These are phyloP conservation scores for Norana najaformis DNA, from an alignment of 2,888 invertebrate genomes.

Conservation along the genomic window DNA sequence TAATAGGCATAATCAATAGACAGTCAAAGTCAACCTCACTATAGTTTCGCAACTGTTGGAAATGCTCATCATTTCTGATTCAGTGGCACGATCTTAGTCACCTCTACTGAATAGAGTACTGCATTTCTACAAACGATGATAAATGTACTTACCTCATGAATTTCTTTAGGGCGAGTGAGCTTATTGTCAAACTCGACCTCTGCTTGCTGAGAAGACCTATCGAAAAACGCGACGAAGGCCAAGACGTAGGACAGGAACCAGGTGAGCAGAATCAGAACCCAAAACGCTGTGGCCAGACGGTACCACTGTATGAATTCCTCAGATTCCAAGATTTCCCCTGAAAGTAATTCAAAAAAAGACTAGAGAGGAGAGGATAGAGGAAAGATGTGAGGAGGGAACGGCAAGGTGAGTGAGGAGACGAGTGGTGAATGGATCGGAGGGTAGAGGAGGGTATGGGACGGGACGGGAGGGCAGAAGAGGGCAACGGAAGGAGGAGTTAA, in stretches of 20 bases:
- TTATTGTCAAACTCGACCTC: not conserved
- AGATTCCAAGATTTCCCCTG: not conserved
- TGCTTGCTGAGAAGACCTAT: not conserved
- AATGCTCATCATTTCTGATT: constrained; percentile 19
- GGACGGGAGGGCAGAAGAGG: too few species aligned
- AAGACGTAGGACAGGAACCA: not conserved
- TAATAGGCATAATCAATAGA: constrained; percentile 26
- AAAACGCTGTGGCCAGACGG: constrained; percentile 5
- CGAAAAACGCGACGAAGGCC: not conserved
- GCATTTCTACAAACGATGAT: too few species aligned
- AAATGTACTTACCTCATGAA: not conserved
- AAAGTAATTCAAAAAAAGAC: not conserved
- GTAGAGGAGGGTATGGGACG: too few species aligned
- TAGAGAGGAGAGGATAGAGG: too few species aligned
- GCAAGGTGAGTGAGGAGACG: not conserved
- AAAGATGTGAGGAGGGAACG: not conserved
- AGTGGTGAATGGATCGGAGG: too few species aligned
- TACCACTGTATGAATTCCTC: not conserved
- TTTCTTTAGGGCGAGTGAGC: not conserved
- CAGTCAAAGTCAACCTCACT: constrained; percentile 8
- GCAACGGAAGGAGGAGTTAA: too few species aligned
- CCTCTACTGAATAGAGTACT: too few species aligned
- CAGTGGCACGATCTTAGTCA: too few species aligned
- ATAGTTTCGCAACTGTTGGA: not conserved
- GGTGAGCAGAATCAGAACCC: not conserved